phyloP scores from a whole-genome alignment of 1,140 invertebrate species.

The Goniozus legneri region DNA sequence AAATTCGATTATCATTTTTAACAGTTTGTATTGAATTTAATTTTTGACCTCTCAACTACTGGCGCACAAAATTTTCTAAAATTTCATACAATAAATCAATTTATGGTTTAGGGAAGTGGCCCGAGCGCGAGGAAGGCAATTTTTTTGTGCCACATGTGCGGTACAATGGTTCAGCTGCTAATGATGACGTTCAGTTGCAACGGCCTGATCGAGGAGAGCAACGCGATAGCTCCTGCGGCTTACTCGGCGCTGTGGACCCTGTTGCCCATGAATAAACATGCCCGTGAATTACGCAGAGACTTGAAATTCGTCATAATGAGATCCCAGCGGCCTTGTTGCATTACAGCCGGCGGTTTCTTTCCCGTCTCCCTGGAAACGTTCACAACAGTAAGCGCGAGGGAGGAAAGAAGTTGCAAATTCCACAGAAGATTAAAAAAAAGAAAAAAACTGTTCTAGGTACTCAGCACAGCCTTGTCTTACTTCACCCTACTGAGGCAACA shows the following conservation, averaged over 20 bases:
- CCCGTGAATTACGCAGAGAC: background rate
- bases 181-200: constrained; percentile 14
- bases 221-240: constrained; percentile 2
- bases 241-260: constrained; percentile 10
- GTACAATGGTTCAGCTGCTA: constrained; percentile 7
- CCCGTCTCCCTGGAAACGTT: constrained; percentile 15
- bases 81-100: no score
- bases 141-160: constrained; percentile 5
- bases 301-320: constrained; percentile 2
- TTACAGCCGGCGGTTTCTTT: constrained; percentile 14
- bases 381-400: constrained; percentile 8
- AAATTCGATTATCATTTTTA: no score
- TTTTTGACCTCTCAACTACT: no score
- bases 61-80: no score
- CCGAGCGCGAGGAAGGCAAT: background rate
- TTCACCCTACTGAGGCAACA: constrained; percentile 15
- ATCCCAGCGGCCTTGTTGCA: background rate
- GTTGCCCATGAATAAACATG: background rate
- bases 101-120: constrained; percentile 1
- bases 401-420: background rate
- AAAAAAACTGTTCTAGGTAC: constrained; percentile 6
- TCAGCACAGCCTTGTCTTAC: constrained; percentile 12
- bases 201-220: constrained; percentile 8
- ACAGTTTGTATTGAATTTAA: no score
- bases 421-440: background rate